Base-by-base conservation (phyloP, 1,140 invertebrate species). In the Drosophila sproati region DNA sequence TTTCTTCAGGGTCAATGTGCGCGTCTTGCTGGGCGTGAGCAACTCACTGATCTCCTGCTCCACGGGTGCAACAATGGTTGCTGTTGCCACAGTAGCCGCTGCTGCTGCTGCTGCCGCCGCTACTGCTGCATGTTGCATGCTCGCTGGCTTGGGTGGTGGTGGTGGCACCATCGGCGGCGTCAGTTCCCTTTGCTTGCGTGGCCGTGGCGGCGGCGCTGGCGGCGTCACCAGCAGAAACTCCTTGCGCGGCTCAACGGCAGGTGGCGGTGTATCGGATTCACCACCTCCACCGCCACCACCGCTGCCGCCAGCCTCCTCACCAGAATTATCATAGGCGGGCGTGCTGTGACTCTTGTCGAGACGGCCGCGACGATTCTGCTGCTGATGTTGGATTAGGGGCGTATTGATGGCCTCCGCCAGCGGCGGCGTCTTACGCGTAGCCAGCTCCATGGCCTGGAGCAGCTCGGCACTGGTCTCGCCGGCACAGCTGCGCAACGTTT, bases 281-380 rank as follows among this genome's bases (percentile, higher is more conserved):
- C 39, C 39, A 4, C 39, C 39, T 7, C 39, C 39, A 41, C 8
- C 39, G 39, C 8, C 5, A 10, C 2, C 39, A 1, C n/a, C 10
- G 10, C 7, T 8, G 7, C 37, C 37, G 10, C 39, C 39, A 2
- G 3, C 39, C 72, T 93, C 91, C 73, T 91, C 82, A 6, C 94
- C 93, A 2, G 93, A 94, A 76, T 95, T 94, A 91, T 96, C 96
- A 91, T 96, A 96, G 0, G 95, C 95, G 0, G 96, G 96, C 3
- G 96, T 96, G 71, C 96, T 96, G 82, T 96, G 94, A 80, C 95
- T 96, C 92, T 96, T 96, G 92, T 97, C 96, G 45, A 96, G 92
- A 73, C 93, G 94, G 45, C 93, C 95, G 45, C 94, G 93, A 61
- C 93, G 74, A 47, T 77, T 78, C 41, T 66, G 62, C n/a, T 59